Base-by-base conservation (phyloP, 2,113 vertebrate genomes). In the Psittacula cyanocephala region DNA sequence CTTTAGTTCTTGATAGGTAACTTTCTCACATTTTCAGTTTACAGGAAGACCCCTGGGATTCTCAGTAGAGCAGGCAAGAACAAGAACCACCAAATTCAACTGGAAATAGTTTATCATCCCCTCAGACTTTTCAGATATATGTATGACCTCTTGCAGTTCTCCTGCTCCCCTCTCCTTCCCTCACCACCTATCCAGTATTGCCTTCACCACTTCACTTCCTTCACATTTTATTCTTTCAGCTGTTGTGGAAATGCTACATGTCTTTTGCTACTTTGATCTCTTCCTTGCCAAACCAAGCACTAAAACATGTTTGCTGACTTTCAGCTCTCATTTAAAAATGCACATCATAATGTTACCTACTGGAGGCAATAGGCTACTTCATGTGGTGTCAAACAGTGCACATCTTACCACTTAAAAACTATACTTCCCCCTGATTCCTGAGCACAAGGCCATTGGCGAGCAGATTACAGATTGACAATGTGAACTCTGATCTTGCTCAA, bases 271-370 rank as follows among this genome's bases (percentile, higher is more conserved):
- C 35, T 76, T 17, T 49, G 9, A 62, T 24, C 64, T 86, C 17
- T 60, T 81, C 31, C n/a, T 47, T 85, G 75, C 44, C 68, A 95
- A 86, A 50, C n/a, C 37, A 81, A 55, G 29, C 78, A 75, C 13
- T 19, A 89, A 81, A 84, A 25, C 22, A 22, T 3, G 1, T 53
- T 37, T 57, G 16, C 52, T 62, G 23, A 85, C 13, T 82, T 93
- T 72, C 74, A 85, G 37, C 9, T 69, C 47, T 43, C 46, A 37
- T 47, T 49, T 24, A 29, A 72, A 85, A 72, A 72, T 1, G 9
- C 10, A 46, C 39, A 44, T n/a, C 29, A 37, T 17, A 39, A 72
- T 64, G 19, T 12, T 25, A 23, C 52, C 69, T 59, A 29, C 28
- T 28, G 22, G 46, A 67, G 22, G 17, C 37, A 72, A 53, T 13